phyloP scores from a whole-genome alignment of 2,113 vertebrate species.

The Synchiropus splendidus region DNA sequence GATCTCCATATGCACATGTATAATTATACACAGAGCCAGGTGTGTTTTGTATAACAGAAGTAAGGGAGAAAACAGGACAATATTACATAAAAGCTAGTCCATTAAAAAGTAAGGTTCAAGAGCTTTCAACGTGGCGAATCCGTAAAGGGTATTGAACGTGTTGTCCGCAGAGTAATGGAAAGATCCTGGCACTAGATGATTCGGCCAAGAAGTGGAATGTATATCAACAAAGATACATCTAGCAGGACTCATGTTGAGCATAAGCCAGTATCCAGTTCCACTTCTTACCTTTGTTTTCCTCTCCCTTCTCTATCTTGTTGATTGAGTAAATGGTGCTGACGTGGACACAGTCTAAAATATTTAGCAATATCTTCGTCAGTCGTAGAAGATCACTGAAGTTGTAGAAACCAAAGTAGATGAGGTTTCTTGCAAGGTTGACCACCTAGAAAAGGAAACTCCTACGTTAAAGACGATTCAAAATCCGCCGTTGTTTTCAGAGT shows the following conservation, averaged over 20 bases:
- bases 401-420: conserved; percentile 99
- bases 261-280: not conserved
- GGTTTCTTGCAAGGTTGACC: conserved; percentile 94
- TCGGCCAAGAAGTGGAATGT: too few species aligned
- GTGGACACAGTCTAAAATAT: conserved; percentile 96
- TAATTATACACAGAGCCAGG: too few species aligned
- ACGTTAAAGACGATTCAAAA: not conserved
- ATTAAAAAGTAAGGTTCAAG: too few species aligned
- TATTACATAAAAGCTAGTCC: too few species aligned
- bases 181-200: too few species aligned
- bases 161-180: too few species aligned
- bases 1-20: too few species aligned
- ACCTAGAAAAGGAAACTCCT: conserved; percentile 65
- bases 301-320: conserved; percentile 88
- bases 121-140: too few species aligned
- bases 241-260: fast-evolving
- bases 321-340: conserved; percentile 86
- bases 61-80: too few species aligned
- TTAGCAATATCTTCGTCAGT: conserved; percentile 91
- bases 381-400: conserved; percentile 94
- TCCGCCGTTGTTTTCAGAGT: not conserved
- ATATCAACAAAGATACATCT: not conserved
- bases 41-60: too few species aligned
- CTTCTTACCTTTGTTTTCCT: conserved; percentile 85
- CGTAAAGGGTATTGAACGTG: too few species aligned